phyloP scores from a whole-genome alignment of 2,113 vertebrate species.

The Prietella phreatophila region DNA sequence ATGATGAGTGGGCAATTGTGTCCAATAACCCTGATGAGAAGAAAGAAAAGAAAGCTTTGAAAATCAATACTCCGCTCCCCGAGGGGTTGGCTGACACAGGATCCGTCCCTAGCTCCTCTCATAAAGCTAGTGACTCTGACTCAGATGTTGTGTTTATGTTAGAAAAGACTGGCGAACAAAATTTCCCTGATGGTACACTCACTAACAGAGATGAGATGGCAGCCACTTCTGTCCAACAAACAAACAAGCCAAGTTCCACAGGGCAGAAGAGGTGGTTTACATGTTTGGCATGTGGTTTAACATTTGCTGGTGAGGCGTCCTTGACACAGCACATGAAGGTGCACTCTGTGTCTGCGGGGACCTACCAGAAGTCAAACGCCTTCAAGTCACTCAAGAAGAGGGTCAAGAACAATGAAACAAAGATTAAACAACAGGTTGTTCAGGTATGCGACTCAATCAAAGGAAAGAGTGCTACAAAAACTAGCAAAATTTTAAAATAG shows the following conservation, averaged over 20 bases:
- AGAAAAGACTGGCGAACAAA: conserved; percentile 14
- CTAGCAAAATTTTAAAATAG: conserved; percentile 17
- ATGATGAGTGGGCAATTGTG: background rate
- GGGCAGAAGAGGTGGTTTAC: background rate
- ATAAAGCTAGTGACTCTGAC: background rate
- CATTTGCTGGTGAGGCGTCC: conserved; percentile 8
- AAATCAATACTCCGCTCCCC: background rate
- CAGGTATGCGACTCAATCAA: conserved; percentile 40
- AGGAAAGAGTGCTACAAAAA: conserved; percentile 1
- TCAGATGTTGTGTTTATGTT: background rate
- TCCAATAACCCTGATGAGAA: conserved; percentile 10
- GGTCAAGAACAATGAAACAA: conserved; percentile 25
- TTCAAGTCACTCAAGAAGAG: conserved; percentile 11
- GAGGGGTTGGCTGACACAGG: background rate
- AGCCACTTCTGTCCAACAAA: background rate
- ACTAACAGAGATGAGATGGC: background rate
- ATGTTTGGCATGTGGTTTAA: conserved; percentile 18
- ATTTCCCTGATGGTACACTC: background rate
- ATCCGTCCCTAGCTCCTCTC: background rate
- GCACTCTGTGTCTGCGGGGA: conserved; percentile 3
- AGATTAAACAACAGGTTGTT: conserved; percentile 13
- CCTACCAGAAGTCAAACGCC: background rate
- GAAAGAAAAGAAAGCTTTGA: background rate
- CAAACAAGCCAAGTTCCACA: background rate
- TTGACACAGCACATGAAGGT: conserved; percentile 26